These are phyloP conservation scores for Yponomeuta cagnagella DNA, from an alignment of 2,888 invertebrate genomes.

Conservation along the genomic window DNA sequence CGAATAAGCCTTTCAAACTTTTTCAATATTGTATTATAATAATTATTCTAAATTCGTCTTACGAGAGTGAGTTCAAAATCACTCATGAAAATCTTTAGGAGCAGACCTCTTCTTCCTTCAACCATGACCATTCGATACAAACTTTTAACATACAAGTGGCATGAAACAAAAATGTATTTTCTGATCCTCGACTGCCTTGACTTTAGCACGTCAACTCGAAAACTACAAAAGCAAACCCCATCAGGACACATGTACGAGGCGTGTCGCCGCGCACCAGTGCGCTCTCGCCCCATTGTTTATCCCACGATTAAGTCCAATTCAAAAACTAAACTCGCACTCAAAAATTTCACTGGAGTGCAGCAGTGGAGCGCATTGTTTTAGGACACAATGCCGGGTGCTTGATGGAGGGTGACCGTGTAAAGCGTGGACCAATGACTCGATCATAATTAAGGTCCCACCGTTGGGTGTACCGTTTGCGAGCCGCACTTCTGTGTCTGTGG, in stretches of 20 bases:
- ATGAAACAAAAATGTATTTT: neutral
- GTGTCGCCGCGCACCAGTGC: constrained; percentile 55
- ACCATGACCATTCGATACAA: too few relatives aligned
- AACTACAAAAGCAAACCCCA: neutral
- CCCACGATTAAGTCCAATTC: constrained; percentile 74
- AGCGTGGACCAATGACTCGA: neutral
- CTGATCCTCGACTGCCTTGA: neutral
- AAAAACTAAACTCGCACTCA: constrained; percentile 70
- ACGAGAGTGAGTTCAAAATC: too few relatives aligned
- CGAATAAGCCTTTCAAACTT: too few relatives aligned
- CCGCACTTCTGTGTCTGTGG: too few relatives aligned
- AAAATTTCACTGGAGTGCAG: constrained; percentile 71
- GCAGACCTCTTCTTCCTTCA: too few relatives aligned
- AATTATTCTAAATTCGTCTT: too few relatives aligned
- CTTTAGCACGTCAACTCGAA: neutral
- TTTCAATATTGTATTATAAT: too few relatives aligned
- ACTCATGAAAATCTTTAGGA: too few relatives aligned
- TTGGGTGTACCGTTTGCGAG: too few relatives aligned
- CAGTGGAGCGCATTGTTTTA: constrained; percentile 65
- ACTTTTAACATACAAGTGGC: neutral
- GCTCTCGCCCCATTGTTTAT: constrained; percentile 66
- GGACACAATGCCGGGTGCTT: constrained; percentile 57
- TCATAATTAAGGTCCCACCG: too few relatives aligned
- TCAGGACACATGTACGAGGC: constrained; percentile 55
- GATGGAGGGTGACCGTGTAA: constrained; percentile 19